Conservation (phyloP, 37 sponge, comb jelly and placozoan species). For the Geodia barretti region DNA sequence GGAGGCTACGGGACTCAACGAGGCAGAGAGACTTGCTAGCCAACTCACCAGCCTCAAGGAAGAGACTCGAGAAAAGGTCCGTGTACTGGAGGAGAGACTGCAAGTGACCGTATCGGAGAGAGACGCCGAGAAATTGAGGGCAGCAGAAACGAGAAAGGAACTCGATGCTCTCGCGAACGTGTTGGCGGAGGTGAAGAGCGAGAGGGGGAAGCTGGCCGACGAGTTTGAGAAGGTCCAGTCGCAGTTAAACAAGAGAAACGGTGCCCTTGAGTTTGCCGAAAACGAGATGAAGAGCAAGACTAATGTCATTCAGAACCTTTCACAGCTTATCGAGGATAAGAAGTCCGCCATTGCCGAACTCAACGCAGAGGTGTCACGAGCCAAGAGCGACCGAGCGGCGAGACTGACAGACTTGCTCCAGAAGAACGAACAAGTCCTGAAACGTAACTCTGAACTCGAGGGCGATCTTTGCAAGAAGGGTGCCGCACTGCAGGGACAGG, state of each 20-base stretch:
- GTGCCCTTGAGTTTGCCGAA: slow-evolving; percentile 45
- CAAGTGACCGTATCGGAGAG: neutral
- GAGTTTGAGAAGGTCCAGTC: slow-evolving; percentile 4
- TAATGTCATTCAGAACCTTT: slow-evolving; percentile 17
- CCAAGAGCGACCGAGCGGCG: slow-evolving; percentile 21
- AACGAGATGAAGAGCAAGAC: slow-evolving; percentile 42
- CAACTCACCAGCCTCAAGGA: neutral
- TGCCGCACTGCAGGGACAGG: slow-evolving; percentile 1
- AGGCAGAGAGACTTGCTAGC: neutral
- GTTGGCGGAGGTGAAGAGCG: neutral
- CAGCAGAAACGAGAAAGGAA: neutral
- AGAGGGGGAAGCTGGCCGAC: neutral
- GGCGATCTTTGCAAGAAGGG: neutral
- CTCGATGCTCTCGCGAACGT: neutral
- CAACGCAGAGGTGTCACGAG: slow-evolving; percentile 14
- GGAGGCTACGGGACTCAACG: neutral
- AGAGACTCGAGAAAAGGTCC: neutral
- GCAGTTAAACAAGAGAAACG: slow-evolving; percentile 27
- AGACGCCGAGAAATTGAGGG: neutral
- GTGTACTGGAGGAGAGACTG: neutral
- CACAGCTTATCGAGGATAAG: slow-evolving; percentile 33
- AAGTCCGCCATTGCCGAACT: slow-evolving; percentile 1
- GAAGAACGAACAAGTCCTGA: slow-evolving; percentile 11
- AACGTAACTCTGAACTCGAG: neutral
- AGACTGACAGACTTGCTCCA: slow-evolving; percentile 27